Evolutionary conservation across 2,797 vertebrate species (phyloP), one percentile per base, ranked within the genome.

Genomic region (Schizothorax lantsangensis): DNA sequence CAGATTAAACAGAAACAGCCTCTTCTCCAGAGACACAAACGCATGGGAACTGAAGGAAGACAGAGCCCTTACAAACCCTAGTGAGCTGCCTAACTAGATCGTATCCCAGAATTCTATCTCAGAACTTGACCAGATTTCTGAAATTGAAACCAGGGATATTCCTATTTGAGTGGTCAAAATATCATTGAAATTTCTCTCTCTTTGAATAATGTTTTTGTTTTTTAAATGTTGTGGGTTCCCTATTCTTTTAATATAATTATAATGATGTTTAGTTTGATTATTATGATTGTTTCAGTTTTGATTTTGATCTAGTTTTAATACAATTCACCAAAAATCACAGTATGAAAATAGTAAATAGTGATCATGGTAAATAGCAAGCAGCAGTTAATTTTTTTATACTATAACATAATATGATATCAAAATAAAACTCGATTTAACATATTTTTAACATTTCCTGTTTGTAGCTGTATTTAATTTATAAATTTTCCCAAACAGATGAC

Each of bases 1-100:
- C n/a, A 4, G 57, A 79, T 79, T 62, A 26, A 43, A 79, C 36
- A 79, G 75, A 79, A 62, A 62, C 77, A 62, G 54, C 57, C 57
- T 62, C 78, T 79, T 43, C 78, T 80, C 79, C 79, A 72, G 81
- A 62, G 47, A 68, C 6, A 0, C 72, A 66, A 38, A 66, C 40
- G 4, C 38, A 33, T 30, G 23, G 38, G 23, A 43, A 64, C 21
- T 66, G 79, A 62, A 52, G 30, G 49, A 33, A 66, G 79, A 47
- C 38, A 7, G 75, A n/a, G 21, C 36, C 5, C 8, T 36, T 52
- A 30, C 47, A 26, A 79, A 62, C 54, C 1, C 11, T 11, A 45
- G 54, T 64, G 23, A 64, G 23, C 6, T 17, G 21, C 14, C 10
- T 33, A 54, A 17, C 30, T 52, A 64, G 15, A 80, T 0, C 19